phyloP scores from a whole-genome alignment of 2,113 vertebrate genomes.

The Crotalus helleri region DNA sequence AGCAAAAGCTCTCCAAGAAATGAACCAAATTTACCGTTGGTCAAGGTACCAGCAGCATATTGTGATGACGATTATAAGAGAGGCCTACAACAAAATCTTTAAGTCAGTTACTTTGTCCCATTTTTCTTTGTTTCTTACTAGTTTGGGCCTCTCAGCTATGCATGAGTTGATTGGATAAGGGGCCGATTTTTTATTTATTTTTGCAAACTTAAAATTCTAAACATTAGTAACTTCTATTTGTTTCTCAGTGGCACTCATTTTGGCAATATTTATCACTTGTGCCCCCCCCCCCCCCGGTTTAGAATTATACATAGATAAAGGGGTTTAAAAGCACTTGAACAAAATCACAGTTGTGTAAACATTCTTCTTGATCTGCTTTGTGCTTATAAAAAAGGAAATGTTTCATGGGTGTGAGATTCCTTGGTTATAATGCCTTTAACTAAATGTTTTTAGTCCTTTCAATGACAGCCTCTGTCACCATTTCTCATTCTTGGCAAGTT shows the following conservation, averaged over 20 bases:
- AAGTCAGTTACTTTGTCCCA: neutral
- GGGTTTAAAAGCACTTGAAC: neutral
- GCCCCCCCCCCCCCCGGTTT: neutral
- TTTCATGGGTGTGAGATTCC: neutral
- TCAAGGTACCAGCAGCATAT: neutral
- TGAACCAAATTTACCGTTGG: neutral
- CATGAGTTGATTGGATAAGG: neutral
- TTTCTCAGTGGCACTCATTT: neutral
- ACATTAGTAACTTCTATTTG: neutral
- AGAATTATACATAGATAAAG: neutral
- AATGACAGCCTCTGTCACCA: neutral
- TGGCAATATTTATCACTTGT: neutral
- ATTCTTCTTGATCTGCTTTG: neutral
- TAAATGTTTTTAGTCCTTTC: neutral
- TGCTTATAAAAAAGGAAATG: neutral
- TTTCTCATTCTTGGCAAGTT: neutral
- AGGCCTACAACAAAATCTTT: neutral
- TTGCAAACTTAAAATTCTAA: neutral
- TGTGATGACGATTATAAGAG: neutral
- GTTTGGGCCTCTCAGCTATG: neutral
- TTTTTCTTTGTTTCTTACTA: neutral
- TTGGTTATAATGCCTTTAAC: neutral
- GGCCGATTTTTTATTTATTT: neutral
- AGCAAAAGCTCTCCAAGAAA: neutral
- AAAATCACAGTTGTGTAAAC: neutral